Evolutionary conservation across 2,888 invertebrate genomes (phyloP).

Genomic region (Clitarchus hookeri): DNA sequence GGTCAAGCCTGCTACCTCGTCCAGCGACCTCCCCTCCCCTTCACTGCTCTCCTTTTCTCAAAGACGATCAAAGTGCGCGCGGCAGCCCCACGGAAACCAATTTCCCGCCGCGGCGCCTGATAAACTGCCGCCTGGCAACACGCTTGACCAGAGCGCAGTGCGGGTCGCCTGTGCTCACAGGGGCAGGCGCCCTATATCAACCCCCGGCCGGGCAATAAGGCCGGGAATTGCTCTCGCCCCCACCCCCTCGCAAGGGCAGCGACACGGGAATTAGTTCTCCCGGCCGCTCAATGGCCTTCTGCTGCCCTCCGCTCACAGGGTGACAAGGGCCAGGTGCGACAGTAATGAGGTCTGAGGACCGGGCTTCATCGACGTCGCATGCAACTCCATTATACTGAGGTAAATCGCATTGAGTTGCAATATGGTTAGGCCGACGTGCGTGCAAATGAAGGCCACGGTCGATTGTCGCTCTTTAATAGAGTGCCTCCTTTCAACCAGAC

Average conservation of each 20-base stretch:
- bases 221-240: background rate
- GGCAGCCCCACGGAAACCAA: background rate
- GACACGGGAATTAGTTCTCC: slow-evolving; percentile 38
- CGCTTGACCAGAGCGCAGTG: background rate
- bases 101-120: slow-evolving; percentile 8
- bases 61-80: slow-evolving; percentile 5
- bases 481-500: too few species aligned
- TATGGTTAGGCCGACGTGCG: too few species aligned
- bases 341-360: background rate
- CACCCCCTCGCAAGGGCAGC: slow-evolving; percentile 10
- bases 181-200: background rate
- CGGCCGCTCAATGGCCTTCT: slow-evolving; percentile 23
- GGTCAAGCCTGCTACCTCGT: background rate
- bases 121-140: background rate
- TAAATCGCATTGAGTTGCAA: too few species aligned
- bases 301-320: slow-evolving; percentile 12
- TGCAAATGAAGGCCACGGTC: too few species aligned
- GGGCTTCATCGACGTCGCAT: too few species aligned
- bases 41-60: background rate
- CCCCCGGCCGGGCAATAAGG: background rate
- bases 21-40: background rate
- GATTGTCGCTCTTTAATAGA: too few species aligned
- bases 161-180: background rate
- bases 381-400: too few species aligned
- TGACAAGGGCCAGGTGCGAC: background rate